A percentile compares a stretch with the other conserved stretches of the same genome.
Conservation (phyloP, 2,797 vertebrate genomes). For the Uromys caudimaculatus region DNA sequence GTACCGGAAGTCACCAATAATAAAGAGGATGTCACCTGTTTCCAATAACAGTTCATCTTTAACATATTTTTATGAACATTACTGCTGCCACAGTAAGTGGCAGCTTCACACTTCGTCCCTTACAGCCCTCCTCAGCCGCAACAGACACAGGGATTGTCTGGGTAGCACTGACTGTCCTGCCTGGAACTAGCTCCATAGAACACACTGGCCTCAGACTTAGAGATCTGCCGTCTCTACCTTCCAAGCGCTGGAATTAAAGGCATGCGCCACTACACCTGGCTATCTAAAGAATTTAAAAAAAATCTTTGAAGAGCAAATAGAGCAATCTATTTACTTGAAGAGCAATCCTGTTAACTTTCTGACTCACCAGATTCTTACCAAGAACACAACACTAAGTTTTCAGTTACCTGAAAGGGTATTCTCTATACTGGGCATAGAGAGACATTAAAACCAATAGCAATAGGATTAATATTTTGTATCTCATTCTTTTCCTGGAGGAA, state of each 20-base stretch:
- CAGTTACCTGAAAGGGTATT: slow-evolving; percentile 68
- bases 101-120: background rate
- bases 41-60: slow-evolving; percentile 31
- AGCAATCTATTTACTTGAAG: too few species aligned
- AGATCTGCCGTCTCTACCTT: background rate
- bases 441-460: slow-evolving; percentile 55
- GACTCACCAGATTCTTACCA: slow-evolving; percentile 21
- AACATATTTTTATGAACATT: background rate
- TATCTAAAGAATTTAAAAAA: background rate
- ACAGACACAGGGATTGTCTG: background rate
- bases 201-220: background rate
- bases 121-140: background rate
- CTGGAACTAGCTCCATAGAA: background rate
- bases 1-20: background rate
- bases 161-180: background rate
- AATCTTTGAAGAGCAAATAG: too few species aligned
- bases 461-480: slow-evolving; percentile 44
- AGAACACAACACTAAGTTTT: slow-evolving; percentile 50
- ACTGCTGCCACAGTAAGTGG: background rate
- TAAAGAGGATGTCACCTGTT: background rate
- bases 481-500: slow-evolving; percentile 63
- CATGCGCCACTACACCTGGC: background rate
- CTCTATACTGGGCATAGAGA: slow-evolving; percentile 45
- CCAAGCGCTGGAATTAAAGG: background rate
- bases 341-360: background rate